Evolutionary conservation across 2,113 vertebrate species (phyloP).

Genomic region (Clarias batrachus): DNA sequence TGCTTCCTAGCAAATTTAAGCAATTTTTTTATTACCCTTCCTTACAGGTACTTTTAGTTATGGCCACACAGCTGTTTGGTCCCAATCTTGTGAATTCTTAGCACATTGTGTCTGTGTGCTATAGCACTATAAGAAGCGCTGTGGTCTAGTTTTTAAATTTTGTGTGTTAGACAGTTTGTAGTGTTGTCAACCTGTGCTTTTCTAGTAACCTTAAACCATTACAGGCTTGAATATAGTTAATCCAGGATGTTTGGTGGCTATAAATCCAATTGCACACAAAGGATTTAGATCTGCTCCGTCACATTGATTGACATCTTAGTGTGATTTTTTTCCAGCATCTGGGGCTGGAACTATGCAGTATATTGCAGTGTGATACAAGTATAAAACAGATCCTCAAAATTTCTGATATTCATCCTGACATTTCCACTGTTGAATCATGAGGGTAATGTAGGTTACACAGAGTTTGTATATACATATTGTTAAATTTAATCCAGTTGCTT

Average conservation of each 20-base stretch:
- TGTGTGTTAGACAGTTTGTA: background rate
- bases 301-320: too few species aligned
- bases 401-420: background rate
- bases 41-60: too few species aligned
- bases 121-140: too few species aligned
- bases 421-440: background rate
- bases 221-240: background rate
- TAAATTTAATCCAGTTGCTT: too few species aligned
- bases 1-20: too few species aligned
- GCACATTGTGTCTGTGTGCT: too few species aligned
- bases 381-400: background rate
- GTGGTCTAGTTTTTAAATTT: too few species aligned
- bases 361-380: background rate
- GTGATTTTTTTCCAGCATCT: too few species aligned
- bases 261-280: background rate
- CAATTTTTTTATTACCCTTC: too few species aligned
- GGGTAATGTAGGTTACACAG: background rate
- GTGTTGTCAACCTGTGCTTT: background rate
- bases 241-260: background rate
- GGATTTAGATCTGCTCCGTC: too few species aligned
- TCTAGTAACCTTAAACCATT: background rate
- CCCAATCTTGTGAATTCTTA: too few species aligned
- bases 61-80: too few species aligned
- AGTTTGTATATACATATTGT: background rate
- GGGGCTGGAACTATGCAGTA: background rate